A percentile compares a stretch with the other conserved stretches of the same genome.
phyloP scores from a whole-genome alignment of 2,797 vertebrate genomes.

The Oreochromis grahami region DNA sequence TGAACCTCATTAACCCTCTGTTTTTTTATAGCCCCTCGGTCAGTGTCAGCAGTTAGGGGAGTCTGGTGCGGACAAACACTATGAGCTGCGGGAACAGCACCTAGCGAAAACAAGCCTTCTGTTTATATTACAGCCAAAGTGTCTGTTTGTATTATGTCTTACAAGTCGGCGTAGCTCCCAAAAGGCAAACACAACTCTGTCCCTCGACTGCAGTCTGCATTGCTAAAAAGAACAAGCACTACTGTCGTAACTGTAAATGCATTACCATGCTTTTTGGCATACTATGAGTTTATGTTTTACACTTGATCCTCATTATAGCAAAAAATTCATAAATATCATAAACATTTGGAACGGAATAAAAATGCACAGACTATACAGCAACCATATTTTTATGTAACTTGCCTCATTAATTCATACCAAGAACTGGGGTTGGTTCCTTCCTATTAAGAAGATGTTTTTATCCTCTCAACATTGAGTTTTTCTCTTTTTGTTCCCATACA shows the following conservation, averaged over 20 bases:
- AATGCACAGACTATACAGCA: neutral
- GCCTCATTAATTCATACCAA: neutral
- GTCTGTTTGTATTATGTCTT: conserved; percentile 48
- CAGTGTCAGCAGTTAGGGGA: conserved; percentile 19
- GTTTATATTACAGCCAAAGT: conserved; percentile 32
- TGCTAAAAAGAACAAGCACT: conserved; percentile 29
- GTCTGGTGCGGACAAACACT: neutral
- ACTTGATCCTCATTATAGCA: conserved; percentile 11
- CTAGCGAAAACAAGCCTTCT: neutral
- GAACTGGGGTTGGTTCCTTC: neutral
- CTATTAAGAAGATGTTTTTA: neutral
- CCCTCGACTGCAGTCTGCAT: conserved; percentile 25
- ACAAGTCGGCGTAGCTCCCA: conserved; percentile 25
- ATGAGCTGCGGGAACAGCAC: conserved; percentile 14
- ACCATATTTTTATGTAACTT: neutral
- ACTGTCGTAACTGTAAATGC: conserved; percentile 46
- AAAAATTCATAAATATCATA: conserved; percentile 16
- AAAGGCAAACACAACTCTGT: conserved; percentile 15
- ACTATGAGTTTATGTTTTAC: conserved; percentile 46
- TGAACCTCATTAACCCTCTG: conserved; percentile 49
- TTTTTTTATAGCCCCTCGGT: neutral
- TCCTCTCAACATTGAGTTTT: neutral
- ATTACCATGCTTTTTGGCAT: conserved; percentile 50
- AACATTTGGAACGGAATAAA: conserved; percentile 2
- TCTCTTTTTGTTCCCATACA: neutral